Base-by-base conservation (phyloP, 2,113 vertebrate species). In the Hyperopisus bebe region DNA sequence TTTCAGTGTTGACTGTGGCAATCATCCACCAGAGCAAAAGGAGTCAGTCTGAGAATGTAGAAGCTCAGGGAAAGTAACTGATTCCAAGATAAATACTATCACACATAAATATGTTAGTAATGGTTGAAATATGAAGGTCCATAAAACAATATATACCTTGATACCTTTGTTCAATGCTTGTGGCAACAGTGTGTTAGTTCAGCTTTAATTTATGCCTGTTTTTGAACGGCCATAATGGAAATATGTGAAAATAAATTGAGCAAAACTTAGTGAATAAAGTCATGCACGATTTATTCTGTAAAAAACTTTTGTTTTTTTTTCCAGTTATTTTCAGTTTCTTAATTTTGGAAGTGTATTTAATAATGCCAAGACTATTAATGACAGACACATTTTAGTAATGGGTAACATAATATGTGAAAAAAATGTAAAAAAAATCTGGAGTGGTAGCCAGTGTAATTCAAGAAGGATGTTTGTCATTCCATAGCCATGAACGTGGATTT, bases 391-490 rank as follows among this genome's bases (percentile, higher is more conserved):
- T 87, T 53, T 27, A 88, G 44, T 24, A 31, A 77, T 17, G n/a
- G 19, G 66, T 24, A 88, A 50, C 44, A 47, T 88, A 48, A 88
- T 31, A 77, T 31, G 46, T 19, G 5, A 8, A 13, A 77, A 88
- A 27, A 53, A 46, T 21, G 10, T 1, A 15, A 47, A 86, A 86
- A 55, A 86, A 55, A 87, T 19, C 27, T 87, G 85, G 85, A 87
- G 48, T 50, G 89, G 44, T 44, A 70, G 47, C 89, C 6, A 35
- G 19, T 87, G 84, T 74, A 77, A 70, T 19, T 74, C 84, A 48
- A 55, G 27, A 85, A 83, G 83, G 83, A 87, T 74, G 55, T 62
- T 90, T 66, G 84, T 85, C 44, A 87, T 51, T 86, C 83, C 89
- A n/a, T 21, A 53, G n/a, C 10, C 84, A 90, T 19, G 66, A 50